A percentile compares a stretch with the other conserved stretches of the same genome.
Evolutionary conservation across 1,140 invertebrate species (phyloP).

Genomic region (Hyposmocoma kahamanoa): DNA sequence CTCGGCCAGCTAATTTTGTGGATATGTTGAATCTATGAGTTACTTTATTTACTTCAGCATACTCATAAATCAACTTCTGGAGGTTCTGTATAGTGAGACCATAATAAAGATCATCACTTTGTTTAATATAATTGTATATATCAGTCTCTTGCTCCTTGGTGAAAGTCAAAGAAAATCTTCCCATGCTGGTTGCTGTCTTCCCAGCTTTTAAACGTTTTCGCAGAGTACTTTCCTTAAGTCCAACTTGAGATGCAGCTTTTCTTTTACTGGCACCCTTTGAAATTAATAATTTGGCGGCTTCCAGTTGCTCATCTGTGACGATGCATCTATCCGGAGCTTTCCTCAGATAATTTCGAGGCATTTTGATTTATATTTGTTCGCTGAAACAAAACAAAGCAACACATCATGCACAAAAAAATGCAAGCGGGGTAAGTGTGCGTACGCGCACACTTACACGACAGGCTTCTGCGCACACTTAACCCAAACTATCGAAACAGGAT

Average conservation of each 20-base stretch:
- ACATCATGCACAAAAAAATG: too few relatives aligned
- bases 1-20: slow-evolving; percentile 14
- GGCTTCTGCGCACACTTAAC: too few relatives aligned
- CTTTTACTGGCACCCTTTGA: background rate
- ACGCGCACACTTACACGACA: too few relatives aligned
- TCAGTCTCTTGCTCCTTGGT: slow-evolving; percentile 3
- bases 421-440: too few relatives aligned
- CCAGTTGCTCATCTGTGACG: background rate
- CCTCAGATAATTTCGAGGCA: too few relatives aligned
- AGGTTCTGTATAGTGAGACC: background rate
- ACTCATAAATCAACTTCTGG: background rate
- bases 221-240: background rate
- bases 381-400: too few relatives aligned
- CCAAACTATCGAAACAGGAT: too few relatives aligned
- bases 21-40: slow-evolving; percentile 11
- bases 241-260: background rate
- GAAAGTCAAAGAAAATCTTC: slow-evolving; percentile 12
- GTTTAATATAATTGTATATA: background rate
- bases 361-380: too few relatives aligned
- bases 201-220: background rate
- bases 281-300: background rate
- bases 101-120: slow-evolving; percentile 7
- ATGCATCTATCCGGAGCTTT: too few relatives aligned
- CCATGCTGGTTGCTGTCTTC: slow-evolving; percentile 6
- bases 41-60: slow-evolving; percentile 13